Base-by-base conservation (phyloP, 1,140 invertebrate genomes). In the Odontomachus brunneus region DNA sequence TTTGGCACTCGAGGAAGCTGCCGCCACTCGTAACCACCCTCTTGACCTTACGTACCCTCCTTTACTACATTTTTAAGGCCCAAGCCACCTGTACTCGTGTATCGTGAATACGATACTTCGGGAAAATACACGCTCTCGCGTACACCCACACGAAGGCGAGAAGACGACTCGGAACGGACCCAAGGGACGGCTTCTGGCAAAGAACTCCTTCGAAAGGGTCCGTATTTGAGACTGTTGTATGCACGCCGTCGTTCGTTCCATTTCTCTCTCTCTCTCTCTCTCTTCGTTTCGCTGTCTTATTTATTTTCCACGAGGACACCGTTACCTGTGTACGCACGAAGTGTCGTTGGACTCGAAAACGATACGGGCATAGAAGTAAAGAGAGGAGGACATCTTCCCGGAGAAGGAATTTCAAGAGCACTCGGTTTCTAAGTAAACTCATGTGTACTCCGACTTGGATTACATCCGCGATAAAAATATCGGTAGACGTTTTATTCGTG, bases 21-120 rank as follows among this genome's bases (percentile, higher is more conserved):
- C 73, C 59, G 63, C 62, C 87, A 89, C 85, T 89, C 81, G 82
- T 65, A 75, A 80, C 84, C 33, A 81, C 67, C 87, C 83, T 86
- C 88, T 89, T 89, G 88, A 89, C 85, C 87, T 89, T 89, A 87
- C 71, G 76, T 84, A 83, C 81, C 60, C 82, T 74, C 24, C 72
- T 86, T 82, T 63, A 53, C 69, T 69, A 48, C 75, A 73, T 84
- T 84, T 89, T 78, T 88, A 75, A 85, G 59, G n/a, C 53, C 51
- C n/a, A 49, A 76, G 65, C 69, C 85, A 85, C 75, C 83, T 86
- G 83, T 82, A 78, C 51, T 7, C 38, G 19, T 11, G 67, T 51
- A 49, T 9, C 38, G 22, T 65, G 59, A 51, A 57, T 81, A n/a
- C 73, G 74, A 84, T 66, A 66, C 73, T 76, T 24, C 55, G 33